Percentiles rank a stretch among this genome's conserved stretches.
phyloP scores from a whole-genome alignment of 2,888 invertebrate genomes.

The Drosophila borborema region DNA sequence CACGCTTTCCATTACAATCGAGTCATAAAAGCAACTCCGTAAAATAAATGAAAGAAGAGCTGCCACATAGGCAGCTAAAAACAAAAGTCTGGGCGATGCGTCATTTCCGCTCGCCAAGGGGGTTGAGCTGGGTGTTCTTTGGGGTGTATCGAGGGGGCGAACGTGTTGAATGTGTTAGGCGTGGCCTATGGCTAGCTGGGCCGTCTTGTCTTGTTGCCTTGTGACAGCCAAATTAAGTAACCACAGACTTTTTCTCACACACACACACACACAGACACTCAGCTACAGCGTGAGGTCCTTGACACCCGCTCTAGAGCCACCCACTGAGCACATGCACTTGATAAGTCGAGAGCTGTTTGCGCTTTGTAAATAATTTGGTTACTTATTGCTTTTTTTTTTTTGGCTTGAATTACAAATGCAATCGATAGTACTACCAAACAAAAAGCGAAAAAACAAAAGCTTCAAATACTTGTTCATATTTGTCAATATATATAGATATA shows the following conservation, averaged over 20 bases:
- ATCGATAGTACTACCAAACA: conserved; percentile 46
- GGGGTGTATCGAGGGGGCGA: conserved; percentile 9
- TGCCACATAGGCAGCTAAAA: conserved; percentile 10
- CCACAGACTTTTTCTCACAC: conserved; percentile 11
- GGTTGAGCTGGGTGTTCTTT: neutral
- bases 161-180: conserved; percentile 55
- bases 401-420: conserved; percentile 38
- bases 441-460: conserved; percentile 9
- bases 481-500: conserved; percentile 13
- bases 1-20: conserved; percentile 6
- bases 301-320: neutral
- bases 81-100: conserved; percentile 58
- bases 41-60: conserved; percentile 22
- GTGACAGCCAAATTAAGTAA: conserved; percentile 31
- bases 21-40: conserved; percentile 19
- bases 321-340: conserved; percentile 12
- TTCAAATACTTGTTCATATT: conserved; percentile 53
- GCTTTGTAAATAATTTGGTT: conserved; percentile 47
- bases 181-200: conserved; percentile 8
- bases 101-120: conserved; percentile 53
- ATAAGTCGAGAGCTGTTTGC: conserved; percentile 35
- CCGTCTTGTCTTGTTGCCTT: conserved; percentile 19
- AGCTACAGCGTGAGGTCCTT: conserved; percentile 10
- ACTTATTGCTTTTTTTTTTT: conserved; percentile 50
- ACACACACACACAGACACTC: conserved; percentile 2